Evolutionary conservation across 2,888 invertebrate species (phyloP).

Genomic region (Coecobrya sp.): DNA sequence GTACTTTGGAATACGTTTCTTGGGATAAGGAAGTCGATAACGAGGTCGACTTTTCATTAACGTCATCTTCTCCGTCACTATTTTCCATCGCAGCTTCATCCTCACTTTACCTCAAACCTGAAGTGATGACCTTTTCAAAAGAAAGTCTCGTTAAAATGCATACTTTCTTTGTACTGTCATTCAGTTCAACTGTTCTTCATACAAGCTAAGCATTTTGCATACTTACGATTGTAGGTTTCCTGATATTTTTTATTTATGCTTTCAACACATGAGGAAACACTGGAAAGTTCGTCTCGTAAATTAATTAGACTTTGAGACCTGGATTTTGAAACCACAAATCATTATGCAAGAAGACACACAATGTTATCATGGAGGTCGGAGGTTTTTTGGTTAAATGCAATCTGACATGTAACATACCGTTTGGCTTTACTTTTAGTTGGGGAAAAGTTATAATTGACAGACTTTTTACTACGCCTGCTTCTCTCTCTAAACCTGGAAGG

Average conservation of each 20-base stretch:
- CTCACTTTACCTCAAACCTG: no score
- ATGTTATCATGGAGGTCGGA: no score
- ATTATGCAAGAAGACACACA: neutral
- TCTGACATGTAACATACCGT: neutral
- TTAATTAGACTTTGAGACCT: slow-evolving; percentile 21
- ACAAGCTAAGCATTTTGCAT: neutral
- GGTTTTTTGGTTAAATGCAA: neutral
- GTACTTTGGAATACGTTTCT: neutral
- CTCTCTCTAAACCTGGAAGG: neutral
- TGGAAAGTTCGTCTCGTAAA: slow-evolving; percentile 3
- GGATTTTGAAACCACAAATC: neutral
- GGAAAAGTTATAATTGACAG: neutral
- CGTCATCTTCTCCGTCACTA: neutral
- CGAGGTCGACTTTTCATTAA: neutral
- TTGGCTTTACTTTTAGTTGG: neutral
- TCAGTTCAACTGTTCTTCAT: no score
- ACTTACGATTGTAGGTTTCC: neutral
- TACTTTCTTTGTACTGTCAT: no score
- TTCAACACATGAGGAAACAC: neutral
- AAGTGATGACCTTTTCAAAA: no score
- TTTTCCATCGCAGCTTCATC: neutral
- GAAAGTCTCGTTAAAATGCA: no score
- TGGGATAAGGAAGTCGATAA: neutral
- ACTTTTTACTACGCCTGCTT: slow-evolving; percentile 17
- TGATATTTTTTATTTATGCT: slow-evolving; percentile 26